Percentiles rank a stretch among this genome's conserved stretches.
These are phyloP conservation scores for Ascidia mentula DNA, from an alignment of 23 tunicate species.

Conservation along the genomic window DNA sequence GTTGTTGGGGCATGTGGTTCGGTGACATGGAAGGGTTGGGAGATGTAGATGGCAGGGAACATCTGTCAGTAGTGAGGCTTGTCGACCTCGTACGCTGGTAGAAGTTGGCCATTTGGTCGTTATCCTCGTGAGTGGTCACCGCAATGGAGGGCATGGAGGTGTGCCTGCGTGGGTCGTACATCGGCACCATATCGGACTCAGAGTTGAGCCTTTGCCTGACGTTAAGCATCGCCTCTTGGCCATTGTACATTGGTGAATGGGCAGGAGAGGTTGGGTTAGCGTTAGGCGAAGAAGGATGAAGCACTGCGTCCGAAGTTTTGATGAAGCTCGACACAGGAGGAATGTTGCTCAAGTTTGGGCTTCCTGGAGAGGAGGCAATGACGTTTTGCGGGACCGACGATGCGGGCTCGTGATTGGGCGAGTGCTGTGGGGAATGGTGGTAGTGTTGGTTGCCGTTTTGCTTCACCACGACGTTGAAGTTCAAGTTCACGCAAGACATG, in stretches of 20 bases:
- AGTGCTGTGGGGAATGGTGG: constrained; percentile 32
- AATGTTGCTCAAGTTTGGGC: constrained; percentile 57
- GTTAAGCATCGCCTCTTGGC: constrained; percentile 12
- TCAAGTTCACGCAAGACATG: constrained; percentile 63
- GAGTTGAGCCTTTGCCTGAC: constrained; percentile 44
- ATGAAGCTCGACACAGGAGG: constrained; percentile 93
- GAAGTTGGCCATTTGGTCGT: constrained; percentile 3
- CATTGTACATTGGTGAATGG: constrained; percentile 20
- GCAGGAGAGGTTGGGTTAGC: constrained; percentile 22
- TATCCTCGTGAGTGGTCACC: constrained; percentile 20
- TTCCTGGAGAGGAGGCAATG: constrained; percentile 52
- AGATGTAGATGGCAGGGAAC: constrained; percentile 45
- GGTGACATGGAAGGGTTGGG: constrained; percentile 17
- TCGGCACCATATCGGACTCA: constrained; percentile 47
- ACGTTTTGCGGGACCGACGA: constrained; percentile 17
- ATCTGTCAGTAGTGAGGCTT: constrained; percentile 60
- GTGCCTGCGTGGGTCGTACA: constrained; percentile 47
- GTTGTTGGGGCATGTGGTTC: constrained; percentile 32
- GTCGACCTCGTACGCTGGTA: constrained; percentile 67
- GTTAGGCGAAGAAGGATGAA: constrained; percentile 75
- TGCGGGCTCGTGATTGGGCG: constrained; percentile 21
- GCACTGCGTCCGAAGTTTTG: constrained; percentile 82
- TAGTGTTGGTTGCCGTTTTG: constrained; percentile 65
- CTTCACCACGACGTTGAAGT: constrained; percentile 77
- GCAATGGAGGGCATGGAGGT: constrained; percentile 34